A percentile compares a stretch with the other conserved stretches of the same genome.
Conservation (phyloP, 64 coral and sea anemone genomes). For the Platygyra sinensis region DNA sequence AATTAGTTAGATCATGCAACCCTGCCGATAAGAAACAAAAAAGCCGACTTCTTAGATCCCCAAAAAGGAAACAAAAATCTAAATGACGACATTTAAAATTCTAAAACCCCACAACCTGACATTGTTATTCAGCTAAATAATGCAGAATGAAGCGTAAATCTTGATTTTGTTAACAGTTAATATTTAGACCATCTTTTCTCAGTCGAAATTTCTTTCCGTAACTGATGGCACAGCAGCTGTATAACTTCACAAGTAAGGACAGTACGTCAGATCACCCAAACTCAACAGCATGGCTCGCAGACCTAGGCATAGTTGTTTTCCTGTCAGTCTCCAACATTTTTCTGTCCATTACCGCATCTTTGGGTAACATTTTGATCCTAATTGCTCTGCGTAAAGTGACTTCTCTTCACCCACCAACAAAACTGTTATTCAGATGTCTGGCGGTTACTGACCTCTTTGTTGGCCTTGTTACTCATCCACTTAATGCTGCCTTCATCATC, state of each 20-base stretch:
- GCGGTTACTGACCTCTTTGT: neutral
- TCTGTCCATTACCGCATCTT: neutral
- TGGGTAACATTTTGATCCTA: neutral
- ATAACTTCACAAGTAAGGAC: neutral
- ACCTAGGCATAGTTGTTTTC: neutral
- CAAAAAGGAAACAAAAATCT: too few relatives aligned
- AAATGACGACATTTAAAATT: too few relatives aligned
- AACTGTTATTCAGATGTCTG: neutral
- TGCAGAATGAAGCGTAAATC: too few relatives aligned
- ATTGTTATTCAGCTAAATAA: too few relatives aligned
- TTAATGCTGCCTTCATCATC: neutral
- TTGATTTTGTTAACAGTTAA: too few relatives aligned
- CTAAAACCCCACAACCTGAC: too few relatives aligned
- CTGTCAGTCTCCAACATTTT: neutral
- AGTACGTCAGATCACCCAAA: neutral
- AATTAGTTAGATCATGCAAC: too few relatives aligned
- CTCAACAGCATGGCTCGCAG: neutral
- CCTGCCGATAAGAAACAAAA: too few relatives aligned
- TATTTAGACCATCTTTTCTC: too few relatives aligned
- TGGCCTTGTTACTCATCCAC: neutral
- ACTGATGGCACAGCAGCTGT: neutral
- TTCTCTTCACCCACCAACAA: neutral
- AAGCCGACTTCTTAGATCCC: too few relatives aligned
- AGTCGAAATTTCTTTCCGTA: neutral
- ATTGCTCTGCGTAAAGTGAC: neutral